Conservation (phyloP, 2,113 vertebrate species). For the Sialia sialis region DNA sequence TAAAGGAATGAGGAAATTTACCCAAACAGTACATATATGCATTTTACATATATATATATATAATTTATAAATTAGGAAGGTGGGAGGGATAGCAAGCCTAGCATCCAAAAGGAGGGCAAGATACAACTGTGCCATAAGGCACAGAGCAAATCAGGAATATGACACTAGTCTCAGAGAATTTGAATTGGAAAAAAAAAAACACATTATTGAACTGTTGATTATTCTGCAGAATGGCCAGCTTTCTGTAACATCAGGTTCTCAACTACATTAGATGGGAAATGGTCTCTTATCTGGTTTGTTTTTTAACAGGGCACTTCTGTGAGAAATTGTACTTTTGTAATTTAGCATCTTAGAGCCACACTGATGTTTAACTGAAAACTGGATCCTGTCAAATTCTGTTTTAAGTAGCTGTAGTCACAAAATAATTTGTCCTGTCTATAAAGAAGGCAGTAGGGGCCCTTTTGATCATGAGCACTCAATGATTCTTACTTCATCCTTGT, state of each 20-base stretch:
- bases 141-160: not conserved
- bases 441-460: not conserved
- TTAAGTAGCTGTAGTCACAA: not conserved
- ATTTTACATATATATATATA: not conserved
- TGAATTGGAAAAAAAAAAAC: not conserved
- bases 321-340: not conserved
- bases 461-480: not conserved
- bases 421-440: not conserved
- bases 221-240: not conserved
- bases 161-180: not conserved
- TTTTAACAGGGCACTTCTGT: not conserved
- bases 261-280: not conserved
- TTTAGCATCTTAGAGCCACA: not conserved
- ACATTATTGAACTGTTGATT: not conserved
- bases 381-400: not conserved
- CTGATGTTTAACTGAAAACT: not conserved
- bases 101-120: not conserved
- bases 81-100: not conserved
- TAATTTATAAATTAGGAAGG: not conserved
- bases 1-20: not conserved
- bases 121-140: rapidly evolving
- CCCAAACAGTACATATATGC: not conserved
- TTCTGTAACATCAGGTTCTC: not conserved
- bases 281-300: not conserved
- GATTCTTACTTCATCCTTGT: not conserved